Percentiles rank a stretch among this genome's conserved stretches.
Conservation (phyloP, 2,888 invertebrate species). For the Drosophila dives region DNA sequence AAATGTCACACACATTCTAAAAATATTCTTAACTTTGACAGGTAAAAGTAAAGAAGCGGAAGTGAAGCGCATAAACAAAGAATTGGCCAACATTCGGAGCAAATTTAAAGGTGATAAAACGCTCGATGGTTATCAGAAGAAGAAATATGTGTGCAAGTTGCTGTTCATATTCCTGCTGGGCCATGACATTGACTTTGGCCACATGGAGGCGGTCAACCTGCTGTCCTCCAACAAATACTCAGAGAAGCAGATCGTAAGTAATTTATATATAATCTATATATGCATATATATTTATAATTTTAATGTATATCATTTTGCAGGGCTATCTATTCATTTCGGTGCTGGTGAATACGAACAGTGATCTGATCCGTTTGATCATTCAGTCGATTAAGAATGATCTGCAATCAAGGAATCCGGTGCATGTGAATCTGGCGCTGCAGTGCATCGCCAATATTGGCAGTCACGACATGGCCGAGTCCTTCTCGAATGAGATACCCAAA, state of each 20-base stretch:
- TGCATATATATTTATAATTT: not conserved
- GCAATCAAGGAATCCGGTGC: constrained; percentile 97
- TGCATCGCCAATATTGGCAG: constrained; percentile 99
- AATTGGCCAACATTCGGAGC: constrained; percentile 99
- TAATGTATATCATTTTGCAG: constrained; percentile 85
- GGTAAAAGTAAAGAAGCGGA: constrained; percentile 99
- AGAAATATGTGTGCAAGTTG: constrained; percentile 99
- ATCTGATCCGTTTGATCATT: constrained; percentile 99
- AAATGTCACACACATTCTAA: not conserved
- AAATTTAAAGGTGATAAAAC: constrained; percentile 99
- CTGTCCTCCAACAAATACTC: constrained; percentile 99
- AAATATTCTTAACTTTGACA: constrained; percentile 76
- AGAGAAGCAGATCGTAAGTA: constrained; percentile 98
- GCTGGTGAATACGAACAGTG: constrained; percentile 99
- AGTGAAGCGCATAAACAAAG: constrained; percentile 99
- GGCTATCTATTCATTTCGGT: constrained; percentile 99
- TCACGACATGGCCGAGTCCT: constrained; percentile 99
- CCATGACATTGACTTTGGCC: constrained; percentile 99
- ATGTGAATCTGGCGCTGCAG: constrained; percentile 98
- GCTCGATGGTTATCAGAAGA: constrained; percentile 99
- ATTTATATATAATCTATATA: constrained; percentile 6
- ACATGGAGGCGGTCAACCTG: constrained; percentile 99
- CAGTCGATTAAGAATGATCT: constrained; percentile 99
- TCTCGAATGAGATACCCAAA: constrained; percentile 99
- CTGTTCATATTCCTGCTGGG: constrained; percentile 99